These are phyloP conservation scores for Loriculus beryllinus DNA, from an alignment of 2,797 vertebrate genomes.

Conservation along the genomic window DNA sequence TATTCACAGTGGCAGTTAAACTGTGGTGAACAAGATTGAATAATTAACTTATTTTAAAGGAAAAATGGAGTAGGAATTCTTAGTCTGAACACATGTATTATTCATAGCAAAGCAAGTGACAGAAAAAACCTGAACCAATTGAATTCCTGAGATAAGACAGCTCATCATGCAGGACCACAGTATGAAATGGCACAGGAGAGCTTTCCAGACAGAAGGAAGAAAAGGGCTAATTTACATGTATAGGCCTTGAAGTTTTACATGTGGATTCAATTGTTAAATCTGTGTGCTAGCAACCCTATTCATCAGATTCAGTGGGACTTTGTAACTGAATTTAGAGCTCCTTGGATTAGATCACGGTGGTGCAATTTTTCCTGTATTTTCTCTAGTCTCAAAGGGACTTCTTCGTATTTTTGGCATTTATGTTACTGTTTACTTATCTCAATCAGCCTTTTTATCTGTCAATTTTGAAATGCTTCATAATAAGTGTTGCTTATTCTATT, in stretches of 20 bases:
- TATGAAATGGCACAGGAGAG: neutral
- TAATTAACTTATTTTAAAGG: conserved; percentile 29
- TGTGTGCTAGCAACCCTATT: neutral
- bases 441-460: neutral
- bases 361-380: accelerated
- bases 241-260: neutral
- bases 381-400: neutral
- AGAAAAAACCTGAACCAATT: neutral
- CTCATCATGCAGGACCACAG: neutral
- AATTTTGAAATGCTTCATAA: neutral
- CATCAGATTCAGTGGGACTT: neutral
- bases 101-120: conserved; percentile 8
- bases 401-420: neutral
- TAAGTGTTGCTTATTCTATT: neutral
- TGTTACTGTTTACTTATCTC: neutral
- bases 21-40: neutral
- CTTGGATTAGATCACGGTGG: neutral
- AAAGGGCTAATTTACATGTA: neutral
- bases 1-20: neutral
- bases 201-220: neutral
- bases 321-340: neutral
- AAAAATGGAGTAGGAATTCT: neutral
- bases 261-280: neutral
- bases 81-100: neutral
- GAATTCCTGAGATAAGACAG: conserved; percentile 3